Conservation (phyloP, 2,797 vertebrate genomes). For the Epinephelus malabaricus region DNA sequence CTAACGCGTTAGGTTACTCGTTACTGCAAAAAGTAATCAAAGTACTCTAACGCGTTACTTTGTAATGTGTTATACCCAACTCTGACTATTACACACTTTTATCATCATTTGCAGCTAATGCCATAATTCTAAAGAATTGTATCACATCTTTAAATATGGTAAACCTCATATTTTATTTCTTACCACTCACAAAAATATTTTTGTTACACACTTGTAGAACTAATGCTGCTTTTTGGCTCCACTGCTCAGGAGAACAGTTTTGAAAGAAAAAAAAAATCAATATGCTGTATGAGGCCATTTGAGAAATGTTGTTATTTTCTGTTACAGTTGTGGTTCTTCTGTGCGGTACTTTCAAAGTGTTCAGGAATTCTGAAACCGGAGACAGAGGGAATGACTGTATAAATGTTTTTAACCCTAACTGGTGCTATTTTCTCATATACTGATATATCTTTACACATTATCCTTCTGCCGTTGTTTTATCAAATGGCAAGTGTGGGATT, state of each 20-base stretch:
- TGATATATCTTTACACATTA: neutral
- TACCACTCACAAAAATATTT: neutral
- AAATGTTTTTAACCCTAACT: neutral
- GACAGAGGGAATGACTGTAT: neutral
- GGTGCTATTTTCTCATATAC: neutral
- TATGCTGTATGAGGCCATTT: neutral
- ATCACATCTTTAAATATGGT: neutral
- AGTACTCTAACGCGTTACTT: no score
- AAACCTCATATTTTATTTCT: neutral
- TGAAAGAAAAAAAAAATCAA: slow-evolving; percentile 11
- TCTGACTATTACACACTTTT: no score
- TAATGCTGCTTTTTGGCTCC: neutral
- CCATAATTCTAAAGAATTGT: neutral
- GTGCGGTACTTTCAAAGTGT: neutral
- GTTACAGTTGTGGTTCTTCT: neutral
- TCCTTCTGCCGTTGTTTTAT: neutral
- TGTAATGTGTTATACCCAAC: no score
- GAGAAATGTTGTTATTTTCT: slow-evolving; percentile 14
- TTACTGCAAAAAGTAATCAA: no score
- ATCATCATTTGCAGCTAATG: neutral
- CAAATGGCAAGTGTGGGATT: slow-evolving; percentile 7
- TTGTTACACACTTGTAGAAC: neutral
- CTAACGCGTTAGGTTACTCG: no score
- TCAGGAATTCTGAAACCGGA: neutral
- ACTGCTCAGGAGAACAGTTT: slow-evolving; percentile 1